Conservation (phyloP, 1,140 invertebrate genomes). For the Bombus ignitus region DNA sequence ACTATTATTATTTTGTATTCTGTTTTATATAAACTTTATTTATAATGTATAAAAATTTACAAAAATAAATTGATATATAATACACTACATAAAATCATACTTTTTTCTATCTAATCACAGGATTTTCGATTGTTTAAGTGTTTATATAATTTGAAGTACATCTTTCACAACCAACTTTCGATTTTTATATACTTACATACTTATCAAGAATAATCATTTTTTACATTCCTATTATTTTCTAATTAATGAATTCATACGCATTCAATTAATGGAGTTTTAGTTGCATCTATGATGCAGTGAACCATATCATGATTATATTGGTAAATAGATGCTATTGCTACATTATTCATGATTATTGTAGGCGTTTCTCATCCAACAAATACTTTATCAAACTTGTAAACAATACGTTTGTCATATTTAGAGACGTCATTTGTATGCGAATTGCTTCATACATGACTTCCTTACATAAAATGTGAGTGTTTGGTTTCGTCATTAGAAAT, state of each 20-base stretch:
- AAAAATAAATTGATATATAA: background rate
- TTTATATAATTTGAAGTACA: background rate
- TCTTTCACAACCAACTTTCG: background rate
- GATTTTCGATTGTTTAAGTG: background rate
- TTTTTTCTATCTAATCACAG: too few species aligned
- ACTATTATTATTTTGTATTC: background rate
- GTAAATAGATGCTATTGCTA: background rate
- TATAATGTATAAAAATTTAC: background rate
- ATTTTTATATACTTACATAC: background rate
- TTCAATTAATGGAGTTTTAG: background rate
- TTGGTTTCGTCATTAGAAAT: background rate
- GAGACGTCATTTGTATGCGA: background rate
- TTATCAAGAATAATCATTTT: background rate
- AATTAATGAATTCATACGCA: background rate
- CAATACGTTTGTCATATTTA: background rate
- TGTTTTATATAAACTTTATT: background rate
- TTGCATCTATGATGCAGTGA: background rate
- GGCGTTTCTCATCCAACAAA: background rate
- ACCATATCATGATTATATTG: background rate
- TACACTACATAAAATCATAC: background rate
- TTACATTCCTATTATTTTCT: background rate
- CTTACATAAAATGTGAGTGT: too few species aligned
- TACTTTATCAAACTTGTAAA: background rate
- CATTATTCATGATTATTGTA: constrained; percentile 22
- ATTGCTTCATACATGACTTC: background rate